Conservation (phyloP, 2,888 invertebrate genomes). For the Lymantria dispar region DNA sequence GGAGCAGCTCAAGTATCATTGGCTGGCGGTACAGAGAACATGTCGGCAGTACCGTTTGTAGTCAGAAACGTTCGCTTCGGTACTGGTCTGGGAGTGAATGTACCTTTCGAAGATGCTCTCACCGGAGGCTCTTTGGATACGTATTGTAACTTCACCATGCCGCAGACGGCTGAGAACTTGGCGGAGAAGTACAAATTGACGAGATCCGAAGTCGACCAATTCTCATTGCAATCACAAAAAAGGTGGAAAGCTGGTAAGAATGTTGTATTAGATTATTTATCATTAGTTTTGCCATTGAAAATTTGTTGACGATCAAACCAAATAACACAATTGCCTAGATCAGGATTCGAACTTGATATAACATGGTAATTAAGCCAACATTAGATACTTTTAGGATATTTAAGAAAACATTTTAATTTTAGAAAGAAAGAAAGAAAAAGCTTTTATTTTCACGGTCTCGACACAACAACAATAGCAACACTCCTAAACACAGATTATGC, state of each 20-base stretch:
- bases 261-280: not conserved
- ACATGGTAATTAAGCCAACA: too few species aligned
- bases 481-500: too few species aligned
- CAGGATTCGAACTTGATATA: too few species aligned
- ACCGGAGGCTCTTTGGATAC: slow-evolving; percentile 88
- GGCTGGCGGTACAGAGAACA: slow-evolving; percentile 96
- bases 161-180: slow-evolving; percentile 95
- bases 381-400: too few species aligned
- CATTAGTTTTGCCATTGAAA: too few species aligned
- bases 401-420: too few species aligned
- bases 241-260: slow-evolving; percentile 91
- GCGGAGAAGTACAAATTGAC: slow-evolving; percentile 91
- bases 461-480: too few species aligned
- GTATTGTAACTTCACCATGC: slow-evolving; percentile 96
- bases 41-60: slow-evolving; percentile 94
- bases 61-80: slow-evolving; percentile 94
- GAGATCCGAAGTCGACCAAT: slow-evolving; percentile 91
- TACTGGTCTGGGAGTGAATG: slow-evolving; percentile 88
- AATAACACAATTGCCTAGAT: too few species aligned
- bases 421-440: too few species aligned
- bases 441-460: too few species aligned
- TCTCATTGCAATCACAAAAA: slow-evolving; percentile 91
- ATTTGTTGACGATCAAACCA: too few species aligned
- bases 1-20: slow-evolving; percentile 93
- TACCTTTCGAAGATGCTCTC: slow-evolving; percentile 91